These are phyloP conservation scores for Caenorhabditis imperialis DNA, from an alignment of 2,888 invertebrate genomes.

Conservation along the genomic window DNA sequence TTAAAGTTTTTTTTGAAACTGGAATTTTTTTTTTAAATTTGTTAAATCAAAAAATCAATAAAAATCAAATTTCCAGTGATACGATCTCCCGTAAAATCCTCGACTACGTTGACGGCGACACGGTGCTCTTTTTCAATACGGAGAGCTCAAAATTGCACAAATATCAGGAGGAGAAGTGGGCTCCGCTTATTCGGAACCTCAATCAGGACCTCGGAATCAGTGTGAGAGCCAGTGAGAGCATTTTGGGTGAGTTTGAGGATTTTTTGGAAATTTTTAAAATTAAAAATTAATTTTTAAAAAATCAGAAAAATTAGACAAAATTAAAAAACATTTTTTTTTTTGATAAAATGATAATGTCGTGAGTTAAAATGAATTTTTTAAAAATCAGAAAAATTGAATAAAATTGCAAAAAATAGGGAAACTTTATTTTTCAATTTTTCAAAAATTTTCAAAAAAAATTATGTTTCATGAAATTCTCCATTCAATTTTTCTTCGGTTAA, in stretches of 20 bases:
- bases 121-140: conserved; percentile 79
- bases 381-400: no score
- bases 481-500: no score
- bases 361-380: no score
- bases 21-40: conserved; percentile 5
- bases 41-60: not conserved
- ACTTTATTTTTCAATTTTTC: no score
- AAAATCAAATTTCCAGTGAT: conserved; percentile 58
- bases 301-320: not conserved
- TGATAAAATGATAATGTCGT: no score
- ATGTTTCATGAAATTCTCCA: no score
- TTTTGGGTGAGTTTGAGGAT: conserved; percentile 51
- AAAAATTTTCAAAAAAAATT: no score
- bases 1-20: no score
- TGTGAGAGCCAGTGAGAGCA: conserved; percentile 52
- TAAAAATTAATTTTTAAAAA: not conserved
- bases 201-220: conserved; percentile 60
- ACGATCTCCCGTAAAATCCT: conserved; percentile 82
- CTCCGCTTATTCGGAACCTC: conserved; percentile 84
- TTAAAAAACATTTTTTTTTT: no score
- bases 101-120: conserved; percentile 83
- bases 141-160: conserved; percentile 84
- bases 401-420: no score
- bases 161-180: conserved; percentile 89
- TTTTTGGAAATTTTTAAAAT: not conserved